phyloP scores from a whole-genome alignment of 2,113 vertebrate species.

The Amphiprion percula region DNA sequence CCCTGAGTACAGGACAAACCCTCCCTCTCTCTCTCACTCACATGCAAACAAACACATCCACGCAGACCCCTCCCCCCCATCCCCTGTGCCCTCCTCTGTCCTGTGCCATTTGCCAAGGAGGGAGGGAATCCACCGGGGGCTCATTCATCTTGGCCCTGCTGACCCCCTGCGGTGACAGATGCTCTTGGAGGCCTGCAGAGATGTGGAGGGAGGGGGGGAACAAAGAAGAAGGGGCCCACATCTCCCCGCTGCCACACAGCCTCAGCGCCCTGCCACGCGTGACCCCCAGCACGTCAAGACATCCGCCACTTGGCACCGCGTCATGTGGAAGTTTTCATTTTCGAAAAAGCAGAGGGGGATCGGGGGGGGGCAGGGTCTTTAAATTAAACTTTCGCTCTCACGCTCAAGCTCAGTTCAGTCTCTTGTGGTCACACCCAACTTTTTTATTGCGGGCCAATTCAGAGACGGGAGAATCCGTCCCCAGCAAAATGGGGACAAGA shows the following conservation, averaged over 20 bases:
- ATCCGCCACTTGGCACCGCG: constrained; percentile 35
- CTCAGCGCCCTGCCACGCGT: constrained; percentile 70
- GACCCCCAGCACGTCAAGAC: constrained; percentile 67
- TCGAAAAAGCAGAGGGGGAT: not conserved
- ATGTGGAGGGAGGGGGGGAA: constrained; percentile 63
- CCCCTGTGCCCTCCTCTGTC: constrained; percentile 89
- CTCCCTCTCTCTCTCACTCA: constrained; percentile 68
- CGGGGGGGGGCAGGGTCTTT: not conserved
- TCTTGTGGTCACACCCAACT: constrained; percentile 49
- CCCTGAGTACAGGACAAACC: constrained; percentile 63
- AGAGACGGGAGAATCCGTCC: constrained; percentile 64
- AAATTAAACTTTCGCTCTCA: constrained; percentile 43
- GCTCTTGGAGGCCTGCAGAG: constrained; percentile 89
- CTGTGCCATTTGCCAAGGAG: constrained; percentile 95
- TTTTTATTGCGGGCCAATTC: constrained; percentile 81
- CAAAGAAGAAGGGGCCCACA: constrained; percentile 87
- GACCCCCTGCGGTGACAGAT: constrained; percentile 95
- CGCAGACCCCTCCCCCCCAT: constrained; percentile 76
- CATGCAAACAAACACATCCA: constrained; percentile 67
- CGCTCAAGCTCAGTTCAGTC: not conserved
- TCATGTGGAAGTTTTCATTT: constrained; percentile 52
- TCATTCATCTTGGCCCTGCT: constrained; percentile 95
- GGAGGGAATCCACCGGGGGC: constrained; percentile 91
- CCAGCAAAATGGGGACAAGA: constrained; percentile 70
- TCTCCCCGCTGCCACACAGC: constrained; percentile 73